These are phyloP conservation scores for Momotus momota DNA, from an alignment of 2,797 vertebrate species.

Conservation along the genomic window DNA sequence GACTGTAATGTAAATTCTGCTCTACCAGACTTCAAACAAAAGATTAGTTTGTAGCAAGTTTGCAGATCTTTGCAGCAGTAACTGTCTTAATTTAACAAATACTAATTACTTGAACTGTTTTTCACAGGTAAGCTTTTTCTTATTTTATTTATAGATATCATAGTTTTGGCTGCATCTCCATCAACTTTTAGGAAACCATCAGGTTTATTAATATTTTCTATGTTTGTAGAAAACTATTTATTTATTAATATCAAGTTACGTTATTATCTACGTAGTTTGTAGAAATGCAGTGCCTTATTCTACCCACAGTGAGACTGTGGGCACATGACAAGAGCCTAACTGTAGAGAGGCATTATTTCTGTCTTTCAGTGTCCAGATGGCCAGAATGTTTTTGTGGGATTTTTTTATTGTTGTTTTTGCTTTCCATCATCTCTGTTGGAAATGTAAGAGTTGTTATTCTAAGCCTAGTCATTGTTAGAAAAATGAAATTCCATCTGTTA, in stretches of 20 bases:
- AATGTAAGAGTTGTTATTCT: slow-evolving; percentile 26
- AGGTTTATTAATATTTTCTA: background rate
- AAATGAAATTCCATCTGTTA: slow-evolving; percentile 37
- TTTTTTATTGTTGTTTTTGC: slow-evolving; percentile 3
- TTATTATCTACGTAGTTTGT: background rate
- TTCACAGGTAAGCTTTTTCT: background rate
- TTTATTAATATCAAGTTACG: background rate
- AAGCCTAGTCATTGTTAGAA: slow-evolving; percentile 30
- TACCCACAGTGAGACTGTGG: background rate
- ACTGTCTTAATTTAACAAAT: background rate
- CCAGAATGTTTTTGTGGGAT: background rate
- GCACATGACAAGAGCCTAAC: background rate
- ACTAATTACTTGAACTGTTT: slow-evolving; percentile 1
- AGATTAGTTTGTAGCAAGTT: background rate
- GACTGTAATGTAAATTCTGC: slow-evolving; percentile 7
- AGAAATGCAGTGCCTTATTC: background rate
- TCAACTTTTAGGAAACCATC: background rate
- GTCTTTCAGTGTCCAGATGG: slow-evolving; percentile 52
- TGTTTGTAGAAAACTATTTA: background rate
- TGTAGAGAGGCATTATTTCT: background rate
- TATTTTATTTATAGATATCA: background rate
- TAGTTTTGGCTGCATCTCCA: background rate
- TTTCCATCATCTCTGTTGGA: slow-evolving; percentile 29
- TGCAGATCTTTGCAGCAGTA: slow-evolving; percentile 12
- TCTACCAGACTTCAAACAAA: slow-evolving; percentile 13